A percentile compares a stretch with the other conserved stretches of the same genome.
These are phyloP conservation scores for Iguana delicatissima DNA, from an alignment of 2,797 vertebrate species.

Conservation along the genomic window DNA sequence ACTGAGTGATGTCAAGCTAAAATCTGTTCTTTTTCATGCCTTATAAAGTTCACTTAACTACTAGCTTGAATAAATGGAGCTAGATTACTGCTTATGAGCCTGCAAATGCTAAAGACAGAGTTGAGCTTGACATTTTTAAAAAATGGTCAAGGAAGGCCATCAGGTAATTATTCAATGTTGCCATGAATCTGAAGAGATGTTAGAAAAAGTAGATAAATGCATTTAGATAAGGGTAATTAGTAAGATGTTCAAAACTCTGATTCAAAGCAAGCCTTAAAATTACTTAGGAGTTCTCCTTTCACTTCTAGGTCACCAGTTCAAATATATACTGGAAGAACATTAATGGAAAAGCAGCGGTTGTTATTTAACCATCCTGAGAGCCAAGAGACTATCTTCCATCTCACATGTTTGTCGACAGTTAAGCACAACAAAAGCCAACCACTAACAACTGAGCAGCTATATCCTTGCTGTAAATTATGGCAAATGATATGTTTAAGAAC, in stretches of 20 bases:
- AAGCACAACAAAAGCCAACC: neutral
- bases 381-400: slow-evolving; percentile 5
- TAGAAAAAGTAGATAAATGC: slow-evolving; percentile 15
- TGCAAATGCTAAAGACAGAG: slow-evolving; percentile 15
- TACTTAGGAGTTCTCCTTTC: neutral
- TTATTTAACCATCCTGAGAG: neutral
- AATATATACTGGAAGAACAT: slow-evolving; percentile 20
- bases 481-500: neutral
- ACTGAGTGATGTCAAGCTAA: slow-evolving; percentile 8
- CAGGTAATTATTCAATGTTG: neutral
- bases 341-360: neutral
- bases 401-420: neutral
- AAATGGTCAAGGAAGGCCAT: slow-evolving; percentile 18
- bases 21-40: slow-evolving; percentile 18
- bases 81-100: neutral
- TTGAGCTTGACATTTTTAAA: slow-evolving; percentile 14
- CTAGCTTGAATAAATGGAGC: slow-evolving; percentile 12
- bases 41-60: slow-evolving; percentile 10
- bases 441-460: neutral
- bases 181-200: neutral
- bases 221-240: slow-evolving; percentile 32
- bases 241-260: neutral
- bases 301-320: slow-evolving; percentile 4
- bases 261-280: neutral
- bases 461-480: neutral